A percentile compares a stretch with the other conserved stretches of the same genome.
These are phyloP conservation scores for Dryoscopus gambensis DNA, from an alignment of 2,113 vertebrate species.

Conservation along the genomic window DNA sequence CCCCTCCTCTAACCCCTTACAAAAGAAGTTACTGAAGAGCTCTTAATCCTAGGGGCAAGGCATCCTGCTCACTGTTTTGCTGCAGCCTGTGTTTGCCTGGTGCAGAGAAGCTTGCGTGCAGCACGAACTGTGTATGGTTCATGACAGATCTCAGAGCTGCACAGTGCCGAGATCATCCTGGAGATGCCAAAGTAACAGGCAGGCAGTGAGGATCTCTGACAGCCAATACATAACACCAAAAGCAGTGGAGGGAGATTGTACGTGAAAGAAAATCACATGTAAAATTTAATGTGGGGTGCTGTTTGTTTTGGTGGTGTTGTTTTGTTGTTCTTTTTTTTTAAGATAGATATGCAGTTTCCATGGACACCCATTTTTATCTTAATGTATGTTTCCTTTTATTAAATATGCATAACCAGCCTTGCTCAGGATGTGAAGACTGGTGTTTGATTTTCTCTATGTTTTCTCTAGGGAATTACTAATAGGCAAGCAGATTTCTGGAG, in stretches of 20 bases:
- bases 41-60: background rate
- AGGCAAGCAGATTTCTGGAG: slow-evolving; percentile 51
- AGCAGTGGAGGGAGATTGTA: background rate
- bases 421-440: slow-evolving; percentile 31
- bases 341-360: slow-evolving; percentile 49
- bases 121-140: background rate
- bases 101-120: background rate
- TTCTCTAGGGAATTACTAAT: slow-evolving; percentile 58
- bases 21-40: background rate
- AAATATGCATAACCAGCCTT: slow-evolving; percentile 63
- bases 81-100: background rate
- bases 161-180: background rate
- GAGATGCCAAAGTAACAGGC: background rate
- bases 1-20: background rate
- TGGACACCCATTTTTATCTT: slow-evolving; percentile 54
- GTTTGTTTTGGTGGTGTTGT: background rate
- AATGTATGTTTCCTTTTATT: slow-evolving; percentile 55
- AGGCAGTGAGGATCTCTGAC: background rate
- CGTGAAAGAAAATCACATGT: background rate
- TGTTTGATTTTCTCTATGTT: slow-evolving; percentile 57
- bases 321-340: too few relatives aligned
- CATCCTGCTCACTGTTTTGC: background rate
- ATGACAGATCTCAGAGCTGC: background rate
- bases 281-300: background rate
- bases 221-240: background rate